Percentiles rank a stretch among this genome's conserved stretches.
Evolutionary conservation across 2,888 invertebrate species (phyloP).

Genomic region (Pycnomerus fuliginosus): DNA sequence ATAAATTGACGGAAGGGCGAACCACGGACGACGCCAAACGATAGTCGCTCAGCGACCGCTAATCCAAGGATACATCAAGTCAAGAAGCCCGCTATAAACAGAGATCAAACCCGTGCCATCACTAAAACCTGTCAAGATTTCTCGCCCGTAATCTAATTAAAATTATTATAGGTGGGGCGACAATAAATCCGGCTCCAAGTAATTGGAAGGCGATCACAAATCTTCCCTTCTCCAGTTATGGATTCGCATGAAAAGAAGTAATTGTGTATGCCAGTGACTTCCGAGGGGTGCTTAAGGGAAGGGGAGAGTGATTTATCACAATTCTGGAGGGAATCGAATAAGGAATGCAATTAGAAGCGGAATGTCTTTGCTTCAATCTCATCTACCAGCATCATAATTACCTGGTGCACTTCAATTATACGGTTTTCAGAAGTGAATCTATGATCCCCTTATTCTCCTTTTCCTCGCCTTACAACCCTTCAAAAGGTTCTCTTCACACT

Average conservation of each 20-base stretch:
- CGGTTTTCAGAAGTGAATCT: neutral
- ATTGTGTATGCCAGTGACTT: conserved; percentile 40
- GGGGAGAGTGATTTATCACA: conserved; percentile 44
- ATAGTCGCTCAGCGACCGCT: conserved; percentile 30
- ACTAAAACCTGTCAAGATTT: conserved; percentile 7
- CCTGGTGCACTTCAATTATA: conserved; percentile 30
- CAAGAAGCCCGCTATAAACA: conserved; percentile 27
- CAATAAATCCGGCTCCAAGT: conserved; percentile 31
- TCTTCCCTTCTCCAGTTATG: conserved; percentile 32
- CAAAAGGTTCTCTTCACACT: too few relatives aligned
- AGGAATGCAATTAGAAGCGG: conserved; percentile 47
- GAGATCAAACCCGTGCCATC: conserved; percentile 7
- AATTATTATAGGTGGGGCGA: conserved; percentile 16
- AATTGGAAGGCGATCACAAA: conserved; percentile 35
- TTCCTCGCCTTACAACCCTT: too few relatives aligned
- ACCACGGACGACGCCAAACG: conserved; percentile 23
- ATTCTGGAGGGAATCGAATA: conserved; percentile 44
- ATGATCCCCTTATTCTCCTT: neutral
- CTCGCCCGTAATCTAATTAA: conserved; percentile 13
- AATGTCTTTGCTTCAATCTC: conserved; percentile 47
- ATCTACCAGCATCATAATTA: conserved; percentile 37
- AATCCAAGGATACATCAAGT: conserved; percentile 25
- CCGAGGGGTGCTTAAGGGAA: conserved; percentile 32
- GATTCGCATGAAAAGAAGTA: conserved; percentile 37
- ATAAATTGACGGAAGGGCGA: conserved; percentile 32